Percentiles rank a stretch among this genome's conserved stretches.
Conservation (phyloP, 2,797 vertebrate genomes). For the Leontocebus nigricollis region DNA sequence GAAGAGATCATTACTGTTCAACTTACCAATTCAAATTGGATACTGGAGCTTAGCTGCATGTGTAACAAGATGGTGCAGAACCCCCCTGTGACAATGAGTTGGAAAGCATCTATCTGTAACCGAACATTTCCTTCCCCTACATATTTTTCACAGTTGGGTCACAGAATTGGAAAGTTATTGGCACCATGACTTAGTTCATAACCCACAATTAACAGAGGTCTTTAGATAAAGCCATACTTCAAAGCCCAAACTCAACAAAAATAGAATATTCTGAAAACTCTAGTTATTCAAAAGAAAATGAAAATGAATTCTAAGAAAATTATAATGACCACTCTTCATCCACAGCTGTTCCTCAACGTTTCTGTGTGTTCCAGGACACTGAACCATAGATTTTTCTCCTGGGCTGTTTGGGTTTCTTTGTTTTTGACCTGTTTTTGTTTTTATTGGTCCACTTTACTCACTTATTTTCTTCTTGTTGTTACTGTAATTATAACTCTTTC, state of each 20-base stretch:
- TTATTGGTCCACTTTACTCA: neutral
- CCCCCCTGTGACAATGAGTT: neutral
- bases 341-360: neutral
- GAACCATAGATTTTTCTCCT: neutral
- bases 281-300: neutral
- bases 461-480: neutral
- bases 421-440: neutral
- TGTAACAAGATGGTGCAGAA: neutral
- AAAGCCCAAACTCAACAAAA: neutral
- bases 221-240: neutral
- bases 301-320: neutral
- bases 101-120: neutral
- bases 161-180: neutral
- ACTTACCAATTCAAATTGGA: constrained; percentile 48
- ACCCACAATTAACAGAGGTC: neutral
- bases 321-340: neutral
- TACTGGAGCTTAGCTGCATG: neutral
- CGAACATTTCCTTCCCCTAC: neutral
- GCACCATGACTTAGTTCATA: neutral
- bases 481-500: neutral
- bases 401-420: neutral
- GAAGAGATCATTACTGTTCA: constrained; percentile 43
- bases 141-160: neutral
- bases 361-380: neutral
- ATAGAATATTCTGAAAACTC: neutral